A percentile compares a stretch with the other conserved stretches of the same genome.
Evolutionary conservation across 2,113 vertebrate species (phyloP).

Genomic region (Salminus brasiliensis): DNA sequence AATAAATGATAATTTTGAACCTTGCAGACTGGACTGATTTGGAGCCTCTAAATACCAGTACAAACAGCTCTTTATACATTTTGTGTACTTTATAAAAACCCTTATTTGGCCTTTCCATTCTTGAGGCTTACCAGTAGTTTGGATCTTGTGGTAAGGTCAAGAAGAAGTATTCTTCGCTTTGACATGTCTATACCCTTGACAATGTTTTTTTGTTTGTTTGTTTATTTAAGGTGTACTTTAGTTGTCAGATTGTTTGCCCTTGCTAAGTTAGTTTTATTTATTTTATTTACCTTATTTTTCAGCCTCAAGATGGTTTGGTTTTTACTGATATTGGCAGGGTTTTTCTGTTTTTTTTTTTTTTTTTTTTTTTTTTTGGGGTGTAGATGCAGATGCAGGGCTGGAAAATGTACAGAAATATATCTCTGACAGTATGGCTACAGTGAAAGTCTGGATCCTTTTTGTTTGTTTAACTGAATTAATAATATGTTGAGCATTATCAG

Average conservation of each 20-base stretch:
- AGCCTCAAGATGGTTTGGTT: not conserved
- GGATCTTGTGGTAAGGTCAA: not conserved
- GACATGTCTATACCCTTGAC: not conserved
- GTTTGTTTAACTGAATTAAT: too few relatives aligned
- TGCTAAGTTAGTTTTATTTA: not conserved
- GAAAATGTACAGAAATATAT: too few relatives aligned
- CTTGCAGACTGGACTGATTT: not conserved
- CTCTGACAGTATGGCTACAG: too few relatives aligned
- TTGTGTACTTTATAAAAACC: not conserved
- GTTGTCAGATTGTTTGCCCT: not conserved
- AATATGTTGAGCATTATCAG: too few relatives aligned
- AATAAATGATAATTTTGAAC: not conserved
- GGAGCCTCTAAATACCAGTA: not conserved
- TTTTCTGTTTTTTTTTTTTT: not conserved
- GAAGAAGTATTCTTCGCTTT: not conserved
- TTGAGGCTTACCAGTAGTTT: not conserved
- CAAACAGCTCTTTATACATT: not conserved
- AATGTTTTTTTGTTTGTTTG: not conserved
- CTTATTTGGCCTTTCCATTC: not conserved
- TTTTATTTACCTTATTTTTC: too few relatives aligned
- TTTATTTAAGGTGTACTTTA: not conserved
- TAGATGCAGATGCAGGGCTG: not conserved
- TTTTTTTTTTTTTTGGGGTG: too few relatives aligned
- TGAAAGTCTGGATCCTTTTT: too few relatives aligned
- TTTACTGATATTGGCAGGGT: not conserved